phyloP scores from a whole-genome alignment of 1,140 invertebrate genomes.

The Ridgeia piscesae region DNA sequence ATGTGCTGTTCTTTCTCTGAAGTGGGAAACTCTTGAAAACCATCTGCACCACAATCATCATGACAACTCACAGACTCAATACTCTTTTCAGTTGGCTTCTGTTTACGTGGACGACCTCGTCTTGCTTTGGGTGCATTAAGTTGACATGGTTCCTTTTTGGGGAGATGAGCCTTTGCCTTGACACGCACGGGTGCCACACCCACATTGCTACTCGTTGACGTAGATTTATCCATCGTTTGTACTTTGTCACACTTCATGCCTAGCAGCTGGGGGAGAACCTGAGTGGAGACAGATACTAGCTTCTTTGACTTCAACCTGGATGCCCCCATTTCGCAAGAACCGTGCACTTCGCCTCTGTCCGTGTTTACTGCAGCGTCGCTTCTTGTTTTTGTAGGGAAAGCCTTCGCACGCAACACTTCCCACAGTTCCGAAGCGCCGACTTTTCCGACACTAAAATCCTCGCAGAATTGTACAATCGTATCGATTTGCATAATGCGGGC shows the following conservation, averaged over 20 bases:
- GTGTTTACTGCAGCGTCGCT: constrained; percentile 3
- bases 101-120: constrained; percentile 7
- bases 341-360: background rate
- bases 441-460: constrained; percentile 1
- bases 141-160: background rate
- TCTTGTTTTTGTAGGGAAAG: constrained; percentile 15
- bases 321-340: background rate
- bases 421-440: background rate
- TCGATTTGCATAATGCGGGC: constrained; percentile 32
- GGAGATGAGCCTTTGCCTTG: background rate
- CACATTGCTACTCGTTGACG: background rate
- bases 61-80: background rate
- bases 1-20: background rate
- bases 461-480: constrained; percentile 28
- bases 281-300: constrained; percentile 10
- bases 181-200: background rate
- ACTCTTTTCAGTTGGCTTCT: background rate
- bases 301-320: constrained; percentile 11
- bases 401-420: constrained; percentile 5
- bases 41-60: background rate
- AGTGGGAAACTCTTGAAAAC: background rate
- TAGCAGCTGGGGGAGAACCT: constrained; percentile 7
- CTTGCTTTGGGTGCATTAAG: background rate
- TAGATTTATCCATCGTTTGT: background rate
- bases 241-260: background rate